Conservation (phyloP, 2,888 invertebrate species). For the Pyrocoelia pectoralis region DNA sequence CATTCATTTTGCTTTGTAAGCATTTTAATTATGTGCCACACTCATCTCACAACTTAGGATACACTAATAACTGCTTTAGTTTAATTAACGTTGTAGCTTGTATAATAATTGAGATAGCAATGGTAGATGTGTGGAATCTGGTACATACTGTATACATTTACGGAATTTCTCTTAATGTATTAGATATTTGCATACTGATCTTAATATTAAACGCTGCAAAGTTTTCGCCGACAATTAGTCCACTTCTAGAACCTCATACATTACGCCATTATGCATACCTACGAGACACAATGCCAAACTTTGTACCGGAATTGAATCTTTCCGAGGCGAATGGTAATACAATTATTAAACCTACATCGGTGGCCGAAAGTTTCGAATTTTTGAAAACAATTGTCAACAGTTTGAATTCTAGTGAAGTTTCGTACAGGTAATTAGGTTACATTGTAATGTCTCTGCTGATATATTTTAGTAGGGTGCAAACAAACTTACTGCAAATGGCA, state of each 20-base stretch:
- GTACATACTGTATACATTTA: no score
- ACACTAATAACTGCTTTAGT: no score
- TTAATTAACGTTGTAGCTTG: no score
- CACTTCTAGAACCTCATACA: slow-evolving; percentile 92
- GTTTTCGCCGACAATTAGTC: slow-evolving; percentile 87
- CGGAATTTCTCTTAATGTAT: slow-evolving; percentile 25
- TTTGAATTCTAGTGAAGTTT: slow-evolving; percentile 73
- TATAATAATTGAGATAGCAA: no score
- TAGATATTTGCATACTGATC: slow-evolving; percentile 88
- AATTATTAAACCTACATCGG: slow-evolving; percentile 62
- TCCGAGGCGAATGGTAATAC: slow-evolving; percentile 54
- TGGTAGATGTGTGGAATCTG: no score
- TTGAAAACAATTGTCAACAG: slow-evolving; percentile 77
- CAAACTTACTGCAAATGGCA: slow-evolving; percentile 68
- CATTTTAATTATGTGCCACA: no score
- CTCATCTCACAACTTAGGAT: no score
- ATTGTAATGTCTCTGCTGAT: no score
- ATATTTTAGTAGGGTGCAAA: slow-evolving; percentile 61
- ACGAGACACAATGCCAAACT: slow-evolving; percentile 88
- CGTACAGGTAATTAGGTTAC: slow-evolving; percentile 58
- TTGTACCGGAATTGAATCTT: slow-evolving; percentile 78
- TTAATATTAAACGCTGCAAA: slow-evolving; percentile 94
- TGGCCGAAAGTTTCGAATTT: slow-evolving; percentile 74
- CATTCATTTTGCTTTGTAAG: no score
- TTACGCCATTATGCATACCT: slow-evolving; percentile 93